These are phyloP conservation scores for Ectemnius lituratus DNA, from an alignment of 2,888 invertebrate genomes.

Conservation along the genomic window DNA sequence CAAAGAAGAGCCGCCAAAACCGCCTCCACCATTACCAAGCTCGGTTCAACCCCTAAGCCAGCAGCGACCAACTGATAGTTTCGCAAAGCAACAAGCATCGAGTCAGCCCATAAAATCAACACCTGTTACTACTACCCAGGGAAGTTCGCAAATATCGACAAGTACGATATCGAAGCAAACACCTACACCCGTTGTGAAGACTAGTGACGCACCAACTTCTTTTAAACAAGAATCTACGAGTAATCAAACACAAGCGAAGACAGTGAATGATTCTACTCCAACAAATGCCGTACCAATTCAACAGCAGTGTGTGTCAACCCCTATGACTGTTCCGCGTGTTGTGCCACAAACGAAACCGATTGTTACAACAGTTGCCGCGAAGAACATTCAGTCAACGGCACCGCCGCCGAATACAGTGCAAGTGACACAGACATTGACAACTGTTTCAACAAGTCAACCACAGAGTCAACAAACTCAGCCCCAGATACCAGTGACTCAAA, in stretches of 20 bases:
- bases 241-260: slow-evolving; percentile 49
- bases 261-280: slow-evolving; percentile 29
- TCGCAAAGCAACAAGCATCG: slow-evolving; percentile 56
- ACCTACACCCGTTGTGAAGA: slow-evolving; percentile 37
- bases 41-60: slow-evolving; percentile 53
- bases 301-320: slow-evolving; percentile 53
- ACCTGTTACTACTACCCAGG: slow-evolving; percentile 38
- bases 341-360: slow-evolving; percentile 60
- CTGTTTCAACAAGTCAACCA: slow-evolving; percentile 57
- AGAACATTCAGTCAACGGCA: slow-evolving; percentile 48
- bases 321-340: slow-evolving; percentile 50
- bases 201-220: slow-evolving; percentile 27
- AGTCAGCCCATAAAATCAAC: slow-evolving; percentile 44
- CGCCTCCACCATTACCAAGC: slow-evolving; percentile 48
- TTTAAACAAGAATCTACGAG: slow-evolving; percentile 33
- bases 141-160: slow-evolving; percentile 36
- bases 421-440: slow-evolving; percentile 47
- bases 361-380: slow-evolving; percentile 52
- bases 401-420: slow-evolving; percentile 56
- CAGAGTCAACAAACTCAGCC: slow-evolving; percentile 67
- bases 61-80: slow-evolving; percentile 52
- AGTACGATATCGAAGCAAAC: slow-evolving; percentile 48
- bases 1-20: slow-evolving; percentile 70
- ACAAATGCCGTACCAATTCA: slow-evolving; percentile 33
- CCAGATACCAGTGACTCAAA: slow-evolving; percentile 46